Conservation (phyloP, 2,888 invertebrate species). For the Tipula vernalis region DNA sequence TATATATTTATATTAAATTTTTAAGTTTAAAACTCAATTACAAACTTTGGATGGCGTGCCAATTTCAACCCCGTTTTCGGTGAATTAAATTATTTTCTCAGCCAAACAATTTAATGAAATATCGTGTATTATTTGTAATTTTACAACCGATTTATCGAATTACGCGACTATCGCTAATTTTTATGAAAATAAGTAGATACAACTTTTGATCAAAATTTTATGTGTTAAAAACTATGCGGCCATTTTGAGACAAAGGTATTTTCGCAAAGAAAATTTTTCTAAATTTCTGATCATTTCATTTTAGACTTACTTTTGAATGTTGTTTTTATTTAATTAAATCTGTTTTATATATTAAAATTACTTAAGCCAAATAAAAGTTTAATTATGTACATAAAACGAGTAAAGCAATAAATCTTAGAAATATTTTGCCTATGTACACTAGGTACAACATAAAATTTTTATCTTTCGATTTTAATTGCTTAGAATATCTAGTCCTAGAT, state of each 20-base stretch:
- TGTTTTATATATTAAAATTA: not conserved
- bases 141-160: not conserved
- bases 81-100: not conserved
- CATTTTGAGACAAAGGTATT: slow-evolving; percentile 14
- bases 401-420: not conserved
- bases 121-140: not conserved
- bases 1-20: not conserved
- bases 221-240: slow-evolving; percentile 11
- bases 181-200: not conserved
- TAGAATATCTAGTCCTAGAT: not conserved
- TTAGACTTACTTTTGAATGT: not conserved
- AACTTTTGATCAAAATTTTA: not conserved
- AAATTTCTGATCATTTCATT: not conserved
- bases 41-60: not conserved
- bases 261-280: not conserved
- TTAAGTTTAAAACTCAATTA: not conserved
- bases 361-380: not conserved
- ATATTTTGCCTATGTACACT: not conserved
- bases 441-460: not conserved
- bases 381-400: not conserved
- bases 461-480: not conserved
- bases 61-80: not conserved
- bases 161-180: not conserved
- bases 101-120: not conserved
- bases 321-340: not conserved